These are phyloP conservation scores for Serrognathus titanus DNA, from an alignment of 2,888 invertebrate genomes.

Conservation along the genomic window DNA sequence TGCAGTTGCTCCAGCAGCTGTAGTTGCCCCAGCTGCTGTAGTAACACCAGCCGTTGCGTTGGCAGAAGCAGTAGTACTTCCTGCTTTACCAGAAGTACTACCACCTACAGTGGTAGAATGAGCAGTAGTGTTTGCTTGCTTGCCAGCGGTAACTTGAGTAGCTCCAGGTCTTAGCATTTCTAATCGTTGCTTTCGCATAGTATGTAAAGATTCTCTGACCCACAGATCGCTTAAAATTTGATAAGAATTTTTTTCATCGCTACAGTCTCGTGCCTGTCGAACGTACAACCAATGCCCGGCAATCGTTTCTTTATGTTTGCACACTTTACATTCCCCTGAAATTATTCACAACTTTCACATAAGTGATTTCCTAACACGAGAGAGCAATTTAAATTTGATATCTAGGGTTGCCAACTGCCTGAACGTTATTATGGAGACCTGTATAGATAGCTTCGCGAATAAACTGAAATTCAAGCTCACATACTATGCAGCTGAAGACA, in stretches of 20 bases:
- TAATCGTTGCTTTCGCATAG: constrained; percentile 27
- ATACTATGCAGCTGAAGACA: background rate
- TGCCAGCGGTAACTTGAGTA: background rate
- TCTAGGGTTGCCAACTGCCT: constrained; percentile 15
- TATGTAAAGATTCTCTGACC: constrained; percentile 22
- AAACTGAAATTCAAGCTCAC: background rate
- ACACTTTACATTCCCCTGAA: constrained; percentile 44
- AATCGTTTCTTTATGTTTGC: constrained; percentile 37
- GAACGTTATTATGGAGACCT: constrained; percentile 11
- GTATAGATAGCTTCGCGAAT: constrained; percentile 1
- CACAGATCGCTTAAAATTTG: constrained; percentile 37
- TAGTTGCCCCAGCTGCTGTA: background rate
- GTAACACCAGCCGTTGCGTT: background rate
- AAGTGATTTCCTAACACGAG: background rate
- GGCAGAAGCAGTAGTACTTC: background rate
- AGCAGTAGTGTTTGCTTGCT: background rate
- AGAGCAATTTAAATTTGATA: constrained; percentile 2
- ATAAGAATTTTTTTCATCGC: constrained; percentile 36
- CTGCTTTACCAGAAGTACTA: background rate
- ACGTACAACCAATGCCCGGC: constrained; percentile 42
- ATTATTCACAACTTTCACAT: constrained; percentile 1
- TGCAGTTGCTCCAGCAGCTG: background rate
- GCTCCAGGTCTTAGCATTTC: constrained; percentile 8
- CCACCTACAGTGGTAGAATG: too few relatives aligned
- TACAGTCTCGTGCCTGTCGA: constrained; percentile 37